Percentiles rank a stretch among this genome's conserved stretches.
Evolutionary conservation across 2,888 invertebrate genomes (phyloP).

Genomic region (Cheiracanthium punctorium): DNA sequence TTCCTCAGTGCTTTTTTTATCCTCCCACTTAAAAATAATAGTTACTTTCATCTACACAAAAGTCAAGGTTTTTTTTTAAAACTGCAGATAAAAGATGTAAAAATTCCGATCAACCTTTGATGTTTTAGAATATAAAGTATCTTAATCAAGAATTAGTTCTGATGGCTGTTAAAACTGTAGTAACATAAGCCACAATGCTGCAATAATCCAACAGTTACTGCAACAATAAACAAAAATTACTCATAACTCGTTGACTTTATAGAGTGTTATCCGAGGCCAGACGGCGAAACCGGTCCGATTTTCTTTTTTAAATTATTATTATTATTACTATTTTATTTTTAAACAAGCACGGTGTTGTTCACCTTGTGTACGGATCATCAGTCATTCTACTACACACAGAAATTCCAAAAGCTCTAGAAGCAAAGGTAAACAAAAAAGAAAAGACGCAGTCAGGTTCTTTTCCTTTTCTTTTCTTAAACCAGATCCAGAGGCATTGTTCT

Average conservation of each 20-base stretch:
- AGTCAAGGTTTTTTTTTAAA: too few species aligned
- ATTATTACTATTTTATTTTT: too few species aligned
- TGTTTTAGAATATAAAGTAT: too few species aligned
- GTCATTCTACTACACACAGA: slow-evolving; percentile 12
- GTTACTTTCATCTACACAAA: too few species aligned
- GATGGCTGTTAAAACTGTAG: neutral
- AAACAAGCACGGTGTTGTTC: slow-evolving; percentile 35
- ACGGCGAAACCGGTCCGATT: slow-evolving; percentile 26
- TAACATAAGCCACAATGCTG: neutral
- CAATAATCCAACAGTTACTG: too few species aligned
- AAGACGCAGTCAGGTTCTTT: neutral
- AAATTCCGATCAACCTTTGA: too few species aligned
- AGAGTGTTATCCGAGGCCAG: too few species aligned
- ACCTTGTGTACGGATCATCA: slow-evolving; percentile 39
- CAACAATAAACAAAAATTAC: neutral
- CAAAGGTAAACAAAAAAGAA: neutral
- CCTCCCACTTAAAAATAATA: too few species aligned
- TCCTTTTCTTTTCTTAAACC: slow-evolving; percentile 29
- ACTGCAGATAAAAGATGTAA: too few species aligned
- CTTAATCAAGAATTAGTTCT: too few species aligned
- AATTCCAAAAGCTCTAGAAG: neutral
- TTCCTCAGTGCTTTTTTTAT: too few species aligned
- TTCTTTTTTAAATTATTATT: slow-evolving; percentile 18
- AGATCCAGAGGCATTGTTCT: slow-evolving; percentile 34
- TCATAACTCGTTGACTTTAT: neutral